Base-by-base conservation (phyloP, 2,797 vertebrate species). In the Valencia hispanica region DNA sequence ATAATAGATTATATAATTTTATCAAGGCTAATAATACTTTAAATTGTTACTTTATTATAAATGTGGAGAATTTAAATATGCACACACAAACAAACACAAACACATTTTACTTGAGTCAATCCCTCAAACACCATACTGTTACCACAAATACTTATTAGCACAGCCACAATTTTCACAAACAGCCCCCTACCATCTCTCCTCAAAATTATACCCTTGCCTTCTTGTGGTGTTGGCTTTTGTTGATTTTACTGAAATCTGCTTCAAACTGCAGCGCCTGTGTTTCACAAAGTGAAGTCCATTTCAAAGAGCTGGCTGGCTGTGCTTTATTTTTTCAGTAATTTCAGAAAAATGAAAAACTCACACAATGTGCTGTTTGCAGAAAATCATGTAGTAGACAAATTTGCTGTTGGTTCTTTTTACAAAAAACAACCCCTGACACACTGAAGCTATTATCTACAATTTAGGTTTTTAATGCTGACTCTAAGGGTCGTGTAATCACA, bases 211-310 rank as follows among this genome's bases (percentile, higher is more conserved):
- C 34, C 70, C 51, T 57, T n/a, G 14, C 30, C 71, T 57, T 20
- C 36, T 27, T 72, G 70, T 43, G 70, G 51, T 30, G 39, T 72
- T 73, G 27, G 8, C 18, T 59, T 73, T 61, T 59, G 34, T 59
- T 59, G 53, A 73, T 73, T 68, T 68, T 17, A 45, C n/a, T 45
- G n/a, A 68, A 68, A 68, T 66, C n/a, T 27, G n/a, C 65, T 68
- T 43, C 25, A 68, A 68, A 68, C 65, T 27, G 25, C 65, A 17
- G 14, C 15, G 36, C 6, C 63, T 66, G 63, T 66, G 34, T 65
- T 65, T 65, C 22, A 59, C 57, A 59, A 59, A 59, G 11, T n/a
- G 39, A 27, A 68, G 41, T 27, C 39, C 65, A 43, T 41, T 68
- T 68, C 41, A 45, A 68, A 27, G 65, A 45, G 39, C 65, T 68